Percentiles rank a stretch among this genome's conserved stretches.
phyloP scores from a whole-genome alignment of 2,888 invertebrate species.

The Nasonia oneida region DNA sequence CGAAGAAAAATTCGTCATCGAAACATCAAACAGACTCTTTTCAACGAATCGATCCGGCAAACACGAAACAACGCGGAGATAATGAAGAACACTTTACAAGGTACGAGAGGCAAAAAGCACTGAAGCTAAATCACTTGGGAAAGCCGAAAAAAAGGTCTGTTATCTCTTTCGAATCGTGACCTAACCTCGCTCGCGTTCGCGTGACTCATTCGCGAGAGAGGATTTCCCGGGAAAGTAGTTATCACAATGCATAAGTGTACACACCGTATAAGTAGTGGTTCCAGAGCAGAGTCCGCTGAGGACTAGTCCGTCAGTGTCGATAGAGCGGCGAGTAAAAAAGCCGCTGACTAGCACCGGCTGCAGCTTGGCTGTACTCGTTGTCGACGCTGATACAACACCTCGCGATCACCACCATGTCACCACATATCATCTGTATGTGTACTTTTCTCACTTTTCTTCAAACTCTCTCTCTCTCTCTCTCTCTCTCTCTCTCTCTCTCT shows the following conservation, averaged over 20 bases:
- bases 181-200: not conserved
- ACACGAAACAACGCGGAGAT: not conserved
- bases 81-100: not conserved
- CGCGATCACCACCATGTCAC: slow-evolving; percentile 69
- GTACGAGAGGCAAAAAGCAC: not conserved
- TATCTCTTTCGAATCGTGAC: not conserved
- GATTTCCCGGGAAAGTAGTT: not conserved
- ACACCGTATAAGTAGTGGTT: slow-evolving; percentile 73
- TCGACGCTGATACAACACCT: slow-evolving; percentile 61
- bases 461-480: too few species aligned
- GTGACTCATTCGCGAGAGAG: not conserved
- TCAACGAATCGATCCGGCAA: not conserved
- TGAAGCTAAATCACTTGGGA: not conserved
- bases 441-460: not conserved
- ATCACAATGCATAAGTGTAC: slow-evolving; percentile 36
- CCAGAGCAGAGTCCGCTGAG: slow-evolving; percentile 61
- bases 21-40: not conserved
- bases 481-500: not conserved
- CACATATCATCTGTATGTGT: slow-evolving; percentile 47
- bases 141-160: not conserved
- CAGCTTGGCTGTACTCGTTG: slow-evolving; percentile 35
- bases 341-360: not conserved
- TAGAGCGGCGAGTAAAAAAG: not conserved
- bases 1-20: not conserved
- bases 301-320: slow-evolving; percentile 71